Evolutionary conservation across 2,797 vertebrate species (phyloP).

Genomic region (Tympanoctomys barrerae): DNA sequence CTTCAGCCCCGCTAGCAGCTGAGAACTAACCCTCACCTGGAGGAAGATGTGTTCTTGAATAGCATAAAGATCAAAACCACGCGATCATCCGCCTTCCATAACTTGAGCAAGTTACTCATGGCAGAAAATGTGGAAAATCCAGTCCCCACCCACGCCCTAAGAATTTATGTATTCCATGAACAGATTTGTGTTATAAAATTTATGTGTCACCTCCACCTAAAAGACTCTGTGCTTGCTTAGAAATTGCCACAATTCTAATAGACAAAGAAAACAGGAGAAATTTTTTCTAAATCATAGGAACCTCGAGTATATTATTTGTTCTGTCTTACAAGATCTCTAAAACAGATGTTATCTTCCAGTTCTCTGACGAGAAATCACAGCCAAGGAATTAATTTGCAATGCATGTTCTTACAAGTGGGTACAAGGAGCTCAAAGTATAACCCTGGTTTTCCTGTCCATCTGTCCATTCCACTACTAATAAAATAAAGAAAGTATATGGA

Average conservation of each 20-base stretch:
- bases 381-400: conserved; percentile 12
- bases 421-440: not conserved
- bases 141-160: not conserved
- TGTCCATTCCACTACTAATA: not conserved
- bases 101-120: conserved; percentile 1
- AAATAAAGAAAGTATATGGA: not conserved
- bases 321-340: conserved; percentile 15
- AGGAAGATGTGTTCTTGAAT: not conserved
- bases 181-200: not conserved
- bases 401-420: not conserved
- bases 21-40: not conserved
- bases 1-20: not conserved
- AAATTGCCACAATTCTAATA: not conserved
- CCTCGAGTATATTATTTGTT: not conserved
- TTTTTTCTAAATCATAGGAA: conserved; percentile 29
- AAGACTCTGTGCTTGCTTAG: not conserved
- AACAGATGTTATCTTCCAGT: not conserved
- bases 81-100: not conserved
- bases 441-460: not conserved
- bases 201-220: not conserved
- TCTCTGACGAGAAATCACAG: not conserved
- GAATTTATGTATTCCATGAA: not conserved
- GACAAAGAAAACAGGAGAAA: not conserved
- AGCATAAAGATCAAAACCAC: not conserved
- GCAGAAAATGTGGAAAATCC: not conserved